phyloP scores from a whole-genome alignment of 1,140 invertebrate genomes.

The Apocrypta bakeri region DNA sequence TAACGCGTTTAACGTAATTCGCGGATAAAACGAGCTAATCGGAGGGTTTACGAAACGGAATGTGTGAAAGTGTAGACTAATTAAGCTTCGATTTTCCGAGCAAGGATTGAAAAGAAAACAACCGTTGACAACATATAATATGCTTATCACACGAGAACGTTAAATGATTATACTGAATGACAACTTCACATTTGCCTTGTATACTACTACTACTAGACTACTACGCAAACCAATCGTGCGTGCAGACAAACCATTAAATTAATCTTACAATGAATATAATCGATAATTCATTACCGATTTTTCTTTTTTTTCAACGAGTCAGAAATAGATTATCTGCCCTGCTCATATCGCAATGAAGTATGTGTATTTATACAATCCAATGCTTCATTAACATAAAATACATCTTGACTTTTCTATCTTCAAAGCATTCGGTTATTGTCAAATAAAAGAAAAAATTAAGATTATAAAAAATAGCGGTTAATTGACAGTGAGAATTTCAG shows the following conservation, averaged over 20 bases:
- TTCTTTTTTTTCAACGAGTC: not conserved
- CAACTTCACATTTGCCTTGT: constrained; percentile 35
- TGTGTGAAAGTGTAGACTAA: not conserved
- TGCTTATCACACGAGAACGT: no score
- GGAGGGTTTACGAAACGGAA: not conserved
- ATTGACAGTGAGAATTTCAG: not conserved
- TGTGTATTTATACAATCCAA: not conserved
- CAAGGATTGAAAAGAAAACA: no score
- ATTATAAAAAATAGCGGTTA: not conserved
- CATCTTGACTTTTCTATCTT: not conserved
- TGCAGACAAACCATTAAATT: constrained; percentile 13
- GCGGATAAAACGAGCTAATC: not conserved
- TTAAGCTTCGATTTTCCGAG: no score
- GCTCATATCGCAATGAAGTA: not conserved
- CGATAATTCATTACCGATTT: not conserved
- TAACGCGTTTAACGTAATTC: no score
- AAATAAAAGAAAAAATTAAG: not conserved
- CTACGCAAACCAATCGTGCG: not conserved
- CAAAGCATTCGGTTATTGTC: not conserved
- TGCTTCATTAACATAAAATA: not conserved
- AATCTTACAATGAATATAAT: not conserved
- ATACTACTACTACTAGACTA: not conserved
- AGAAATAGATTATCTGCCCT: no score
- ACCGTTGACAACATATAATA: not conserved
- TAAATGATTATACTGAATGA: not conserved